These are phyloP conservation scores for Leptinotarsa tumamoca DNA, from an alignment of 2,888 invertebrate genomes.

Conservation along the genomic window DNA sequence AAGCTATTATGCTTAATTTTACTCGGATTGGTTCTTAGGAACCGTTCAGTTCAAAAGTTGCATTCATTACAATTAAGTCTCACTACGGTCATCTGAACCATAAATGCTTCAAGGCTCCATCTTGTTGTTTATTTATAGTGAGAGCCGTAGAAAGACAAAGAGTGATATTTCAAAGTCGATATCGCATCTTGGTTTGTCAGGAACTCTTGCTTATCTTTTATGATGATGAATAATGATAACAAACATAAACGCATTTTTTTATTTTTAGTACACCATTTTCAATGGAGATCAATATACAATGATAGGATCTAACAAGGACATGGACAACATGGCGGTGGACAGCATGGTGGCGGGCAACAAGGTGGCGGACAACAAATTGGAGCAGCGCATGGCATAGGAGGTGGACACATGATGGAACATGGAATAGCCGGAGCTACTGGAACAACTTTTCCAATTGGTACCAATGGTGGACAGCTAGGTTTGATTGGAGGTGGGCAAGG, in stretches of 20 bases:
- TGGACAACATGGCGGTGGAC: constrained; percentile 46
- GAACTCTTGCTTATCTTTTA: too few species aligned
- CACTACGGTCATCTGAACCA: too few species aligned
- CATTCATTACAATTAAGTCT: too few species aligned
- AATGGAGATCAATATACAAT: constrained; percentile 19
- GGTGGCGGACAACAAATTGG: constrained; percentile 45
- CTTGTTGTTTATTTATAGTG: too few species aligned
- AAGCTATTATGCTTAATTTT: too few species aligned
- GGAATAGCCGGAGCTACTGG: constrained; percentile 54
- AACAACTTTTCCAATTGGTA: constrained; percentile 56
- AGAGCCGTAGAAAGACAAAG: too few species aligned
- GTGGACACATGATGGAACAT: constrained; percentile 54
- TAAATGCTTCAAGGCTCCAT: too few species aligned
- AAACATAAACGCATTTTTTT: background rate
- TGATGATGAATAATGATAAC: background rate
- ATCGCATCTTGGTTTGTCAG: too few species aligned
- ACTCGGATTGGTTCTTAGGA: too few species aligned
- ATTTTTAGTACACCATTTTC: constrained; percentile 19
- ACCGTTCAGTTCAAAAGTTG: too few species aligned
- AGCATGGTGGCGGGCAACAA: constrained; percentile 38
- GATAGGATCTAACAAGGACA: constrained; percentile 46
- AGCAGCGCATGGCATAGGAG: constrained; percentile 49
- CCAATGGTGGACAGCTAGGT: constrained; percentile 56
- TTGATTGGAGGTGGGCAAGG: constrained; percentile 58
- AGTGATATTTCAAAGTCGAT: too few species aligned